Evolutionary conservation across 2,113 vertebrate species (phyloP), one percentile per base, ranked within the genome.

Genomic region (Barbus barbus): DNA sequence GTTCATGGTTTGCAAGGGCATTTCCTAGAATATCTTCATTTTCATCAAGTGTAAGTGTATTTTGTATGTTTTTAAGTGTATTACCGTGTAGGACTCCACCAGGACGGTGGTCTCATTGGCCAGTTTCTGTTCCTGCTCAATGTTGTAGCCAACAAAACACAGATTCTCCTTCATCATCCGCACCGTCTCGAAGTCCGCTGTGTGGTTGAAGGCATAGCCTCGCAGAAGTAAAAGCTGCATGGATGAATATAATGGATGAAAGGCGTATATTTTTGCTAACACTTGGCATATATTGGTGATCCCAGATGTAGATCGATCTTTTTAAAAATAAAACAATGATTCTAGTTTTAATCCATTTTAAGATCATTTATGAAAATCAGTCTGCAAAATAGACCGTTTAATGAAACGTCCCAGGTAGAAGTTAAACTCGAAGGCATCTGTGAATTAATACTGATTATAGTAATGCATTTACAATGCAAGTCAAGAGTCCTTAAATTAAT

Each of bases 151-250:
- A 84, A 99, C 98, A 0, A 98, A 99, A 89, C 98, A 99, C 41
- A 98, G 88, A 83, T 97, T 97, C 86, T 99, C 98, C 94, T 99
- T 99, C 91, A 99, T 91, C 96, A 99, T 97, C 7, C 97, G 96
- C 84, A 41, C 38, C 38, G 38, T 41, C 38, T 41, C 38, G 38
- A 41, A 41, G 38, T 41, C 38, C 38, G 38, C 38, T 9, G 98
- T 94, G 86, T 99, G 97, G 93, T 99, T 99, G 94, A 99, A 99
- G 84, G 95, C 97, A 0, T 99, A 99, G 1, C 98, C 98, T 3
- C 98, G 93, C 86, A 99, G 93, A 12, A 99, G 89, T 88, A 99
- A 94, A 78, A 99, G 93, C 98, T 80, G 26, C 12, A 8, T 11
- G 69, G 3, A 28, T 44, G 9, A 41, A 41, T 41, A 41, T 41